Conservation (phyloP, 2,888 invertebrate genomes). For the Cactoblastis cactorum region DNA sequence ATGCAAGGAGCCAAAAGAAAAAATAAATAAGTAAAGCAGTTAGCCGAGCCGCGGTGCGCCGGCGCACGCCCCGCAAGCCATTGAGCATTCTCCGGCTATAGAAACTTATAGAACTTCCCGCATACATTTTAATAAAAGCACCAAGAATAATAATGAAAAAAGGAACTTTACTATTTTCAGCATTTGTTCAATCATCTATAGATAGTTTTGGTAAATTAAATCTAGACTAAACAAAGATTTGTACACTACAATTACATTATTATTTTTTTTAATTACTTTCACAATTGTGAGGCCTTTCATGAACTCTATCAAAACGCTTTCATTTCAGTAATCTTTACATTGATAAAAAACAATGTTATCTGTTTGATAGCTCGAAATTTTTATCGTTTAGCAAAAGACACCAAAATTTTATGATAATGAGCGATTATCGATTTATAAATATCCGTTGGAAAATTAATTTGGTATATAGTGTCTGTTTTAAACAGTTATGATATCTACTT, state of each 20-base stretch:
- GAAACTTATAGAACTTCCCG: constrained; percentile 14
- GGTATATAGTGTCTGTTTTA: constrained; percentile 41
- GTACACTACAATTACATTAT: too few species aligned
- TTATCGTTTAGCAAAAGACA: too few species aligned
- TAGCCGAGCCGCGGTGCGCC: constrained; percentile 38
- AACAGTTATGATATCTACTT: constrained; percentile 59
- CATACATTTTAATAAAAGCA: neutral
- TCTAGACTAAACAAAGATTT: too few species aligned
- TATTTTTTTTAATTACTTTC: too few species aligned
- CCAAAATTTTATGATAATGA: too few species aligned
- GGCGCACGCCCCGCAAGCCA: constrained; percentile 20
- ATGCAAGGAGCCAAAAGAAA: constrained; percentile 51
- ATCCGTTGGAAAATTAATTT: constrained; percentile 24
- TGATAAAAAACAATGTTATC: neutral
- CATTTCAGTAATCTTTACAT: too few species aligned
- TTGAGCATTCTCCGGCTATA: constrained; percentile 2
- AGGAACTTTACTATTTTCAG: too few species aligned
- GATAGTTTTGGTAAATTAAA: too few species aligned
- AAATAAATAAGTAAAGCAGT: constrained; percentile 52
- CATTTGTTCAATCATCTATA: too few species aligned
- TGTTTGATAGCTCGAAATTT: neutral
- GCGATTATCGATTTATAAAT: too few species aligned
- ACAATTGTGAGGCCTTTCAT: neutral
- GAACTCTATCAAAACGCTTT: constrained; percentile 9
- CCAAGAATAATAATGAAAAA: too few species aligned